These are phyloP conservation scores for Rhingia campestris DNA, from an alignment of 2,888 invertebrate species.

Conservation along the genomic window DNA sequence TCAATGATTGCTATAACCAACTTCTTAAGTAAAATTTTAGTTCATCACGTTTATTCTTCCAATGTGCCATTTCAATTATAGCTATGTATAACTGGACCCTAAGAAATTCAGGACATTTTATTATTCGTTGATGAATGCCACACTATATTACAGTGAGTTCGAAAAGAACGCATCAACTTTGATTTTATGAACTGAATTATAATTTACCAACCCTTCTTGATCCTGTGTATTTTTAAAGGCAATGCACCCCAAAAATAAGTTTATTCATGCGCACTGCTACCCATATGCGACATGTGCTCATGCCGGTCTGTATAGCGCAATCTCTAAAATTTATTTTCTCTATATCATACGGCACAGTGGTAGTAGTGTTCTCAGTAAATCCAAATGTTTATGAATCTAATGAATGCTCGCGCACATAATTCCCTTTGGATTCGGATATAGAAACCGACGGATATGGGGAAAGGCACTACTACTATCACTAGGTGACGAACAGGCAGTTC, in stretches of 20 bases:
- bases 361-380: neutral
- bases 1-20: no score
- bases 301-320: neutral
- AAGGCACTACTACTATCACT: constrained; percentile 26
- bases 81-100: no score
- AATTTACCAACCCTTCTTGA: neutral
- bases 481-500: constrained; percentile 16
- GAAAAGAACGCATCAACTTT: no score
- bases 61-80: no score
- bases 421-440: constrained; percentile 27
- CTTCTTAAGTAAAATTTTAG: no score
- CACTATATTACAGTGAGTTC: no score
- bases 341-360: neutral
- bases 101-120: no score
- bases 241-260: neutral
- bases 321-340: constrained; percentile 6
- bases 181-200: no score
- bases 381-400: neutral
- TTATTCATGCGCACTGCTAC: constrained; percentile 17
- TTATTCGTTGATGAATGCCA: no score
- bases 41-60: no score
- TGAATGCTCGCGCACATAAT: constrained; percentile 3
- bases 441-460: constrained; percentile 35
- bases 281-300: neutral
- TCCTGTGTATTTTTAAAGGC: neutral